Evolutionary conservation across 2,797 vertebrate species (phyloP), one percentile per base, ranked within the genome.

Genomic region (Lepilemur ruficaudatus): DNA sequence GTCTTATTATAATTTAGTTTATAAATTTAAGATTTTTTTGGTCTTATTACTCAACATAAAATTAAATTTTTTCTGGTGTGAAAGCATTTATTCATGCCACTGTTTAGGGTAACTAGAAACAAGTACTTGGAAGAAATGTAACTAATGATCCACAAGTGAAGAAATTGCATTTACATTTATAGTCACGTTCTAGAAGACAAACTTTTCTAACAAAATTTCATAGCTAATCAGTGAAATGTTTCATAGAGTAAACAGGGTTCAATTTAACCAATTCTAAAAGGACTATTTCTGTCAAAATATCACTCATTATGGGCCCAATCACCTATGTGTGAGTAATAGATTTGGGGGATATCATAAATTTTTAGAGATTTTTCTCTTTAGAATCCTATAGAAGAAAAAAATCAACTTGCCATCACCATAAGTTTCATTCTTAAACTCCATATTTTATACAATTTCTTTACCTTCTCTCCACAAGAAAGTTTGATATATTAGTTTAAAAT

Each of bases 71-170:
- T 81, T 81, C 50, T 92, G 17, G 7, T 85, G 94, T 94, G 7
- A 65, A 85, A 89, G 9, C 7, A 91, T 30, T 88, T 43, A 88
- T 52, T 85, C 48, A 79, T 79, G 57, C 1, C 32, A 80, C n/a
- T 82, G 13, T 95, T 97, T 88, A 91, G 50, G 23, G 12, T 92
- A 95, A 92, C 38, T 87, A 11, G 72, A 84, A 96, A 80, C n/a
- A 79, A 91, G 48, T 88, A 81, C n/a, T 90, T 67, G 10, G 11
- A 93, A 90, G 30, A 96, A 67, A 89, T 95, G 73, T 89, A 90
- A 85, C n/a, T 87, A 81, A 59, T 85, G 28, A 78, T 57, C 2
- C 48, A 61, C 38, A 83, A 92, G 14, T 46, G 59, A 93, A 73
- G n/a, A 92, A 95, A 86, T 41, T 93, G 8, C 43, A 46, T 90